Percentiles rank a stretch among this genome's conserved stretches.
These are phyloP conservation scores for Callitettix versicolor DNA, from an alignment of 1,140 invertebrate genomes.

Conservation along the genomic window DNA sequence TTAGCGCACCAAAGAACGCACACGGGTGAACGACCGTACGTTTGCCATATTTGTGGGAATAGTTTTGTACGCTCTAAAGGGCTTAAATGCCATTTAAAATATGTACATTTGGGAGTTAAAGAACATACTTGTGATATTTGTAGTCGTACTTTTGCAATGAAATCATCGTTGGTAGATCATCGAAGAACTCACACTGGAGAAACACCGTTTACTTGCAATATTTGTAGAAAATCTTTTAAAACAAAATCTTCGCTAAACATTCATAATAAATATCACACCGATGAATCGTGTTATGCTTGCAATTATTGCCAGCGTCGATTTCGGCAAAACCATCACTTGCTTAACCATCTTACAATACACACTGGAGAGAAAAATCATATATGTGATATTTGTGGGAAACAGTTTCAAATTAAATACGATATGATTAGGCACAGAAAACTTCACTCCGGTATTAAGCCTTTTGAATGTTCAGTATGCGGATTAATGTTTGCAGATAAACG, in stretches of 20 bases:
- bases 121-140: constrained; percentile 12
- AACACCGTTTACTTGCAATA: constrained; percentile 55
- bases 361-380: constrained; percentile 29
- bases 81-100: constrained; percentile 8
- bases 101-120: constrained; percentile 3
- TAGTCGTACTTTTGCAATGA: not conserved
- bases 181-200: constrained; percentile 56
- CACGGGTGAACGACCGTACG: constrained; percentile 1
- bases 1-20: constrained; percentile 10
- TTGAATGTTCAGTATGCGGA: constrained; percentile 39
- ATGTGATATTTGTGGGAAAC: constrained; percentile 41
- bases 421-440: constrained; percentile 39
- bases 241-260: not conserved
- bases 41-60: constrained; percentile 15
- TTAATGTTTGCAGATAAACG: constrained; percentile 42
- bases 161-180: constrained; percentile 4
- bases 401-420: constrained; percentile 39
- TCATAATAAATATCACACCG: constrained; percentile 40
- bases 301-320: constrained; percentile 47
- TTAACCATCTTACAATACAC: constrained; percentile 38
- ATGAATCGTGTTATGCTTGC: constrained; percentile 53
- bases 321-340: constrained; percentile 46
- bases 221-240: constrained; percentile 48
- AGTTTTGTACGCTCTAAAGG: constrained; percentile 3
- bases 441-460: constrained; percentile 41